Evolutionary conservation across 2,113 vertebrate genomes (phyloP).

Genomic region (Gallinago media): DNA sequence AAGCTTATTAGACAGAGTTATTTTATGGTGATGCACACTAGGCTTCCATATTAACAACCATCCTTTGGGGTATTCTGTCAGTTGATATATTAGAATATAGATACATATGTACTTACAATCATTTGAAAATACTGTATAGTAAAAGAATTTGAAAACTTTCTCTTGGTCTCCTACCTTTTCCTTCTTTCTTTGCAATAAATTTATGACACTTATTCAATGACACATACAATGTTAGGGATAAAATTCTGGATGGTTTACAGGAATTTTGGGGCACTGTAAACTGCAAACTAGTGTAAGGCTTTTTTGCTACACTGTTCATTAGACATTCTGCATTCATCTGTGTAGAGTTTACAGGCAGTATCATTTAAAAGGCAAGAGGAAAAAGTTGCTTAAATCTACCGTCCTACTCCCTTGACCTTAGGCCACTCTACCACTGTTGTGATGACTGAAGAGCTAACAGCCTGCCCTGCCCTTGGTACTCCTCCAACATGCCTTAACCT

Average conservation of each 20-base stretch:
- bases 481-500: background rate
- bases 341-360: background rate
- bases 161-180: background rate
- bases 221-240: background rate
- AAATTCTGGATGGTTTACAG: background rate
- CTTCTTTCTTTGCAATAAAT: background rate
- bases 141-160: background rate
- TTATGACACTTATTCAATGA: background rate
- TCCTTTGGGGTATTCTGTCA: background rate
- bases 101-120: background rate
- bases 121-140: background rate
- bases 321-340: background rate
- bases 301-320: background rate
- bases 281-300: background rate
- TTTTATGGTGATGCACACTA: background rate
- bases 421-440: background rate
- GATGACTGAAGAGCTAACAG: constrained; percentile 29
- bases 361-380: background rate
- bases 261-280: background rate
- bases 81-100: background rate
- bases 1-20: background rate
- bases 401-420: constrained; percentile 14
- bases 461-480: background rate
- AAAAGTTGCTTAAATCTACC: background rate
- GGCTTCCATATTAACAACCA: background rate